Base-by-base conservation (phyloP, 2,888 invertebrate genomes). In the Sinotaia quadrata region DNA sequence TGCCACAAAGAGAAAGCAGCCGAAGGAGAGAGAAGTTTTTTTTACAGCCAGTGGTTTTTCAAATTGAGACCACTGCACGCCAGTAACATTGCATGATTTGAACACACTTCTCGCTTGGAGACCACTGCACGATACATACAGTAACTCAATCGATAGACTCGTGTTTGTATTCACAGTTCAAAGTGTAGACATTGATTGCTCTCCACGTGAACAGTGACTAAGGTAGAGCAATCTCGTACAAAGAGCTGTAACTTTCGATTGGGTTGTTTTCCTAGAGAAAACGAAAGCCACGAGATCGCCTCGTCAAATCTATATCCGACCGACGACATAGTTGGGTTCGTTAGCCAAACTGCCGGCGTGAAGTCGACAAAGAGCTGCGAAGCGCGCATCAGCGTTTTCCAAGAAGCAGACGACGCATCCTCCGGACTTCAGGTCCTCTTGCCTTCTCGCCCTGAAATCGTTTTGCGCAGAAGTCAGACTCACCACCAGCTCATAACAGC, bases 401-500 rank as follows among this genome's bases (percentile, higher is more conserved):
- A n/a, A 27, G 54, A 54, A 10, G 1, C 27, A 5, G 27, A 24
- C 5, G 54, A 24, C 24, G 18, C 10, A 10, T 27, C 18, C 5
- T 5, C 24, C 12, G 31, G 29, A 8, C 54, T 54, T 54, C 54
- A 29, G 54, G 10, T 54, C 21, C 54, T 18, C 21, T 27, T 54
- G 54, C 54, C 54, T 5, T 27, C n/a, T 8, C 21, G 54, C 5
- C 54, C 5, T 18, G 54, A 54, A 27, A 5, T 54, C 27, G 29
- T 31, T 24, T n/a, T 54, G 21, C 24, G 54, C 27, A 24, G 54
- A n/a, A 54, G 54, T 31, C n/a, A 54, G 37, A 59, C 47, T 47
- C 34, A 21, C 37, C 49, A 47, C 44, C 49, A 31, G 18, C 59
- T 59, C 21, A 1, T 24, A 24, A n/a, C 44, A 37, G 24, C 37